These are phyloP conservation scores for Poeciliopsis turneri DNA, from an alignment of 2,797 vertebrate genomes.

Conservation along the genomic window DNA sequence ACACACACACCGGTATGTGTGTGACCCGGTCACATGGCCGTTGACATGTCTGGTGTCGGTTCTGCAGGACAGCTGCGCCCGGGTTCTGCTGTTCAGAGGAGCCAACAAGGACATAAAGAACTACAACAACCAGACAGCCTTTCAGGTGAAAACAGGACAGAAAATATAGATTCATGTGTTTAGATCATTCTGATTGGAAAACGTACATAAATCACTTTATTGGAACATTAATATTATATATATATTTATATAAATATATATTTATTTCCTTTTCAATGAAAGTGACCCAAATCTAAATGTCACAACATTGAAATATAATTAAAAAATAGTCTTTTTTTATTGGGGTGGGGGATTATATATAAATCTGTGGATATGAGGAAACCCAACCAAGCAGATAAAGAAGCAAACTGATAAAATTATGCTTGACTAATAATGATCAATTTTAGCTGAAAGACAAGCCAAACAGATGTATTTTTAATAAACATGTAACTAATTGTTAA, in stretches of 20 bases:
- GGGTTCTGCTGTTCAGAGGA: conserved; percentile 95
- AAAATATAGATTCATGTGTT: neutral
- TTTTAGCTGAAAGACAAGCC: neutral
- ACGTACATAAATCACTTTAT: too few species aligned
- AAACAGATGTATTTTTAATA: neutral
- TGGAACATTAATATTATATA: too few species aligned
- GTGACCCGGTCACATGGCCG: neutral
- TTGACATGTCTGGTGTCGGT: neutral
- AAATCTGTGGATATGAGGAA: neutral
- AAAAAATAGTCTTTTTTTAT: too few species aligned
- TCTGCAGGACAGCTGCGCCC: conserved; percentile 92
- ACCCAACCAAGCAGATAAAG: neutral
- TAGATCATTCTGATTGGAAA: neutral
- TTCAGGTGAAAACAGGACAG: conserved; percentile 76
- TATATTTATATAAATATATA: too few species aligned
- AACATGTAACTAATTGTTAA: neutral
- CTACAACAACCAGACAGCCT: conserved; percentile 98
- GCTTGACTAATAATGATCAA: neutral
- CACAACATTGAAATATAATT: too few species aligned
- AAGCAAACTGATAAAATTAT: neutral
- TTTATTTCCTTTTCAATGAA: neutral
- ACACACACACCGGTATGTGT: neutral
- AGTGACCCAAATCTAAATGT: neutral
- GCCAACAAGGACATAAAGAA: conserved; percentile 97
- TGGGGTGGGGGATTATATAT: too few species aligned